Evolutionary conservation across 1,140 invertebrate species (phyloP).

Genomic region (Lasaia peninsularis): DNA sequence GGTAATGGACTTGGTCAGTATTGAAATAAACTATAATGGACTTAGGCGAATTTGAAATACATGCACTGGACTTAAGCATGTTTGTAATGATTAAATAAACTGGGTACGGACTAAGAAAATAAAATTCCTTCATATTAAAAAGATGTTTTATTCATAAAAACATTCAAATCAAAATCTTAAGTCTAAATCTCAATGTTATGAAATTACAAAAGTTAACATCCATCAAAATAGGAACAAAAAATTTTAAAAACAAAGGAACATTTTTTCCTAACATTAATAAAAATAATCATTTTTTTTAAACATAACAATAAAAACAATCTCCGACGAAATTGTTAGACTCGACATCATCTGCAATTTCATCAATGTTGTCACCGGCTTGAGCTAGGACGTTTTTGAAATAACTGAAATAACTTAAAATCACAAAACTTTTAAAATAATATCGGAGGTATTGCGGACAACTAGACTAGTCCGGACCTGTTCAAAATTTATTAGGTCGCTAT

Average conservation of each 20-base stretch:
- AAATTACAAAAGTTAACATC: neutral
- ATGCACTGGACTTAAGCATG: neutral
- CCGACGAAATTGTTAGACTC: too few species aligned
- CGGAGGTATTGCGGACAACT: neutral
- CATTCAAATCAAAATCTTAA: neutral
- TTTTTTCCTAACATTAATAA: neutral
- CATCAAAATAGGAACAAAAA: conserved; percentile 2
- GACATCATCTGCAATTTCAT: neutral
- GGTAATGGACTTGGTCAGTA: neutral
- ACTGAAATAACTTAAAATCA: too few species aligned
- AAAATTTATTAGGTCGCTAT: neutral
- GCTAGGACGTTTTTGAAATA: conserved; percentile 8
- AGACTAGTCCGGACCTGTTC: neutral
- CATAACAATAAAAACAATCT: neutral
- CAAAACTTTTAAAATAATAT: conserved; percentile 1
- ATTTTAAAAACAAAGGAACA: neutral
- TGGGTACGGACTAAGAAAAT: neutral
- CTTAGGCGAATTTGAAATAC: neutral
- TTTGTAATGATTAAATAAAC: conserved; percentile 2
- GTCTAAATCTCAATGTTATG: neutral
- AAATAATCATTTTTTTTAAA: neutral
- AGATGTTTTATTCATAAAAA: neutral
- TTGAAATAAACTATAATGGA: conserved; percentile 3
- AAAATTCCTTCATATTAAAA: neutral
- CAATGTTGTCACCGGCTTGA: neutral